A percentile compares a stretch with the other conserved stretches of the same genome.
Conservation (phyloP, 2,797 vertebrate genomes). For the Tenualosa thibaudeaui region DNA sequence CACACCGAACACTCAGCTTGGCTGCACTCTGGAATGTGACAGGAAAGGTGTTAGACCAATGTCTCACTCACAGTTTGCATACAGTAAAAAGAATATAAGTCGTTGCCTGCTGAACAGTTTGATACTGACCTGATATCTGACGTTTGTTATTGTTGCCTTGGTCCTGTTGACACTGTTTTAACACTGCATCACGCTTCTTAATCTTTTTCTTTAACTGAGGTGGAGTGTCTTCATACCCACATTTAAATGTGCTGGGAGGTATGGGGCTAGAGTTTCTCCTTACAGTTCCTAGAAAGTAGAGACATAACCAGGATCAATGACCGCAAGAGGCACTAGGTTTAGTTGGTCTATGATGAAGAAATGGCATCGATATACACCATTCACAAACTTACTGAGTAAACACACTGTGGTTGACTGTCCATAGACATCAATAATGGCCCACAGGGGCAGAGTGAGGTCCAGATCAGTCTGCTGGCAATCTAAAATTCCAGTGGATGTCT, state of each 20-base stretch:
- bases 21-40: slow-evolving; percentile 37
- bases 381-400: slow-evolving; percentile 71
- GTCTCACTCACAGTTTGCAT: neutral
- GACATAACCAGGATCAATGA: neutral
- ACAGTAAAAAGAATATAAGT: neutral
- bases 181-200: neutral
- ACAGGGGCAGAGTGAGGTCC: slow-evolving; percentile 65
- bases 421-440: slow-evolving; percentile 84
- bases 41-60: neutral
- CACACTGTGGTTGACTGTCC: slow-evolving; percentile 74
- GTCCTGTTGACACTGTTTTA: neutral
- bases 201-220: neutral
- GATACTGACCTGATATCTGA: neutral
- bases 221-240: neutral
- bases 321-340: neutral
- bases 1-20: slow-evolving; percentile 52
- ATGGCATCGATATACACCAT: neutral
- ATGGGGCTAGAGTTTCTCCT: neutral
- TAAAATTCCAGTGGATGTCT: neutral
- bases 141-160: neutral
- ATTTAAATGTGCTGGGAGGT: neutral
- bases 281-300: neutral
- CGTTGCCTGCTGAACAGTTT: neutral
- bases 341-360: neutral
- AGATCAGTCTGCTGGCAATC: slow-evolving; percentile 53